Percentiles rank a stretch among this genome's conserved stretches.
Conservation (phyloP, 2,888 invertebrate genomes). For the Cryptosula pallasiana region DNA sequence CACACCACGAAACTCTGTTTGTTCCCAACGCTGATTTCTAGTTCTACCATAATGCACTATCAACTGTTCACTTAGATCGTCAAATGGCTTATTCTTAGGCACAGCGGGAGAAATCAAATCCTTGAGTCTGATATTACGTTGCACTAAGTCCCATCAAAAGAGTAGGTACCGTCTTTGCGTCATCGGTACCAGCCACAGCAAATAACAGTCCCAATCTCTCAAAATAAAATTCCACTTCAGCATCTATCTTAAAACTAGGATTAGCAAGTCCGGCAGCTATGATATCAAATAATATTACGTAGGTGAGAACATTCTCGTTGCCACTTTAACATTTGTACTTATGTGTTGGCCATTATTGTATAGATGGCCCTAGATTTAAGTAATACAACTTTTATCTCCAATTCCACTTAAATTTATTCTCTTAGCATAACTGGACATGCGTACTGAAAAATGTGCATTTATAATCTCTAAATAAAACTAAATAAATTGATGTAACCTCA, state of each 20-base stretch:
- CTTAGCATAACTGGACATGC: background rate
- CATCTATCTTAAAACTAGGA: background rate
- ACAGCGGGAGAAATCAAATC: background rate
- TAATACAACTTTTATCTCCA: background rate
- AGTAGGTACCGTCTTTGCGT: background rate
- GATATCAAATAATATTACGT: background rate
- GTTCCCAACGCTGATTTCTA: constrained; percentile 1
- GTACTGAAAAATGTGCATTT: background rate
- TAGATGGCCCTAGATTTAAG: background rate
- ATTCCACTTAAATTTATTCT: background rate
- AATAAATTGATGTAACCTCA: background rate
- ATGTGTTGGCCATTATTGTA: background rate
- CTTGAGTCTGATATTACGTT: constrained; percentile 7
- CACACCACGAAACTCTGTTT: background rate
- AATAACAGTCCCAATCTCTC: background rate
- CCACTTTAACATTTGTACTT: background rate
- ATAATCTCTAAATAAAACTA: background rate
- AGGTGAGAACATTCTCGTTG: background rate
- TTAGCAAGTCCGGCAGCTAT: constrained; percentile 1
- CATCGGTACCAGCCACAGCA: background rate
- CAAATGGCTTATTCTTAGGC: background rate
- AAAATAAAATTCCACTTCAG: background rate
- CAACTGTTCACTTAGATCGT: background rate
- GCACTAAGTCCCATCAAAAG: background rate
- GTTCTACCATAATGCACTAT: background rate